A percentile compares a stretch with the other conserved stretches of the same genome.
phyloP scores from a whole-genome alignment of 1,140 invertebrate species.

The Drosophila serrata region DNA sequence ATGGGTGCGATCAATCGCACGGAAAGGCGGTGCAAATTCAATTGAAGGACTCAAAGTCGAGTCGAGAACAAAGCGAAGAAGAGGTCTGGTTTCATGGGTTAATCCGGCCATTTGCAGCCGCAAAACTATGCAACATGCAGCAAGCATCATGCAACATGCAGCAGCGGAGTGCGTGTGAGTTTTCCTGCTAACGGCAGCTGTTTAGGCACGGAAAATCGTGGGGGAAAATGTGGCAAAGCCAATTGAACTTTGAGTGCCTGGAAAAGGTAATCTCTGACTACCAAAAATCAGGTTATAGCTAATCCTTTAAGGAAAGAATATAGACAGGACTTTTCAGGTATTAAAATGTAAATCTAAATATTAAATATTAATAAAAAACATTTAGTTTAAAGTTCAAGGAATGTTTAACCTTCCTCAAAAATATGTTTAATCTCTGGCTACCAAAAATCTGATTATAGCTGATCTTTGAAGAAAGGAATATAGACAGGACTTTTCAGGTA shows the following conservation, averaged over 20 bases:
- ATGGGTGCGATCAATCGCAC: slow-evolving; percentile 26
- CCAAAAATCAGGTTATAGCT: not conserved
- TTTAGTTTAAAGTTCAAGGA: not conserved
- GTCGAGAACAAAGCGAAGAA: slow-evolving; percentile 4
- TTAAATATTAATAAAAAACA: too few relatives aligned
- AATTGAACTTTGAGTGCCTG: not conserved
- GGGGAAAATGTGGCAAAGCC: not conserved
- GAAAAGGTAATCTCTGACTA: not conserved
- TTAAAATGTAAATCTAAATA: not conserved
- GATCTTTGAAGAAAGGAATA: not conserved
- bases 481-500: not conserved
- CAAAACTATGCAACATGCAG: slow-evolving; percentile 1
- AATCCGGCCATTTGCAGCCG: slow-evolving; percentile 31
- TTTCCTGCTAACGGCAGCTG: not conserved
- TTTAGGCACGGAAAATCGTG: not conserved
- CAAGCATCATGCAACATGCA: not conserved
- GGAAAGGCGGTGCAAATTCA: slow-evolving; percentile 35
- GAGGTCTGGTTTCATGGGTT: slow-evolving; percentile 6
- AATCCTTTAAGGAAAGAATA: not conserved
- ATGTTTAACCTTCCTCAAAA: not conserved
- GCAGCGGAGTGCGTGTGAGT: not conserved
- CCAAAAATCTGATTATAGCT: not conserved
- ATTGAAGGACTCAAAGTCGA: slow-evolving; percentile 24
- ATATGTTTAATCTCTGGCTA: not conserved
- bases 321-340: not conserved